phyloP scores from a whole-genome alignment of 2,113 vertebrate genomes.

The Mellivora capensis region DNA sequence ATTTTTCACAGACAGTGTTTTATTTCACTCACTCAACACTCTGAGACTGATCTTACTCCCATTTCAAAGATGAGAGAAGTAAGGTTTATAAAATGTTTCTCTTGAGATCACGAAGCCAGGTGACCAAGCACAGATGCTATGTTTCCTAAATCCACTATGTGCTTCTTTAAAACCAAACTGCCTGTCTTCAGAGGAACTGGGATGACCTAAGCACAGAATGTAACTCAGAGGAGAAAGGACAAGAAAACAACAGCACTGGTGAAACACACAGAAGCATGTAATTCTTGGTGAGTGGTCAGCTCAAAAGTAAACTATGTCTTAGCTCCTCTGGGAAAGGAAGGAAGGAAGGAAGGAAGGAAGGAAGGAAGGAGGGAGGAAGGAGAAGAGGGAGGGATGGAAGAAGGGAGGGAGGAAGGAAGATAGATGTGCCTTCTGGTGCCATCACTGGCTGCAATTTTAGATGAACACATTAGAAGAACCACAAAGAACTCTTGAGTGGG shows the following conservation, averaged over 20 bases:
- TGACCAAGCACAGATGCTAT: fast-evolving
- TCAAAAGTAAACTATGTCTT: background rate
- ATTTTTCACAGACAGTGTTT: background rate
- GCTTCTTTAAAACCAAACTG: background rate
- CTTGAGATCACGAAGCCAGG: background rate
- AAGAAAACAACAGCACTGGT: background rate
- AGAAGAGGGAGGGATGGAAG: no score
- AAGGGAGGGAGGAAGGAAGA: background rate
- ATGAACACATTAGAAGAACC: background rate
- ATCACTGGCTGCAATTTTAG: background rate
- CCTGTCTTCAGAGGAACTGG: background rate
- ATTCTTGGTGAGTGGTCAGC: background rate
- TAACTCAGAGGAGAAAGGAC: background rate
- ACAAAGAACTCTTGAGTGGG: background rate
- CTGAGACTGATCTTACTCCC: background rate
- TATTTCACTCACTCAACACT: background rate
- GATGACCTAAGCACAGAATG: background rate
- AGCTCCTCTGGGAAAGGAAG: background rate
- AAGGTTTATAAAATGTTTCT: background rate
- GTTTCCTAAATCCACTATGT: background rate
- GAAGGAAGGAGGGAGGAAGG: no score
- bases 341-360: no score
- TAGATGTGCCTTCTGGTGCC: background rate
- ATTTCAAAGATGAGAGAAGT: background rate
- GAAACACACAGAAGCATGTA: background rate